Conservation (phyloP, 1,140 invertebrate species). For the Drosophila nasuta region DNA sequence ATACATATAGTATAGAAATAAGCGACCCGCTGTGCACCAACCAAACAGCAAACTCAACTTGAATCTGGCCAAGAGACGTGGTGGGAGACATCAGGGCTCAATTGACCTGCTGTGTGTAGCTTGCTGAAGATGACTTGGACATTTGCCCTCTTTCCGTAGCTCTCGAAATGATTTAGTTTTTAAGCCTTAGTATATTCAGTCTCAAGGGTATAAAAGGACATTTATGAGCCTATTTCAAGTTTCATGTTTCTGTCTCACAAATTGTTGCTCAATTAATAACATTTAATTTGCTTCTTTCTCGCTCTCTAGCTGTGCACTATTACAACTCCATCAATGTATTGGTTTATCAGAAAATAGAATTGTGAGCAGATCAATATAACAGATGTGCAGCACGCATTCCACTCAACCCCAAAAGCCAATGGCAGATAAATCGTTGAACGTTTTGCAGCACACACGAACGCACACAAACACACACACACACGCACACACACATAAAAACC, state of each 20-base stretch:
- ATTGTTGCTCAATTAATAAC: slow-evolving; percentile 18
- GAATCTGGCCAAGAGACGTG: neutral
- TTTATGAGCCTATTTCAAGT: slow-evolving; percentile 4
- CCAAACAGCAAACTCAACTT: neutral
- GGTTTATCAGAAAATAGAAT: slow-evolving; percentile 8
- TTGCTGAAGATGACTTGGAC: slow-evolving; percentile 25
- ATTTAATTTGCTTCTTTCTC: too few species aligned
- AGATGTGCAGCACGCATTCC: neutral
- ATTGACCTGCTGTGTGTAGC: slow-evolving; percentile 33
- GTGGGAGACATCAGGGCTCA: slow-evolving; percentile 1
- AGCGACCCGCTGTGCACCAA: slow-evolving; percentile 22
- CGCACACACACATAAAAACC: slow-evolving; percentile 31
- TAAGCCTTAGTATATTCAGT: slow-evolving; percentile 1
- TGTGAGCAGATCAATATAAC: slow-evolving; percentile 8
- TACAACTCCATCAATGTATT: neutral
- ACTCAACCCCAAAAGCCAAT: slow-evolving; percentile 8
- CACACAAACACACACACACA: slow-evolving; percentile 35
- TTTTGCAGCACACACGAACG: slow-evolving; percentile 4
- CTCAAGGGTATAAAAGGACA: slow-evolving; percentile 9
- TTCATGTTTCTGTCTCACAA: neutral
- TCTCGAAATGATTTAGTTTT: slow-evolving; percentile 28
- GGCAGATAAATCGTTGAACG: slow-evolving; percentile 30
- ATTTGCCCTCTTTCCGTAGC: slow-evolving; percentile 12
- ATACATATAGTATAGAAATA: slow-evolving; percentile 39
- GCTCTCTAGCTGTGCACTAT: too few species aligned